Conservation (phyloP, 2,888 invertebrate species). For the Matsumyia berberina region DNA sequence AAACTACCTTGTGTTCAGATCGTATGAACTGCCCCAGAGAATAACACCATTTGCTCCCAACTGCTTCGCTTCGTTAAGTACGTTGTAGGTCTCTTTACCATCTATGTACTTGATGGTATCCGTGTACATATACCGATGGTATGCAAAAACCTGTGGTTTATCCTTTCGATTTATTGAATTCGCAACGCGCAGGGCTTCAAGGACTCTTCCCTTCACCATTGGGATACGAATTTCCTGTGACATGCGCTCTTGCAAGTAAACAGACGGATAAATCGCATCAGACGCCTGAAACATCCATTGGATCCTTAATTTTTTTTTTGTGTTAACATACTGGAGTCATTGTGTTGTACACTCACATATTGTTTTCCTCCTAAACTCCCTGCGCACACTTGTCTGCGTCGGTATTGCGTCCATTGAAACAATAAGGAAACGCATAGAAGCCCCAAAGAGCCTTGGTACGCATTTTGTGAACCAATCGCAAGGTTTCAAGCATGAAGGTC, state of each 20-base stretch:
- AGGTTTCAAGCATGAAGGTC: conserved; percentile 59
- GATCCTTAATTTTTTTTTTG: conserved; percentile 62
- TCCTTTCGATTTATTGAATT: conserved; percentile 26
- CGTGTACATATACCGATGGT: conserved; percentile 65
- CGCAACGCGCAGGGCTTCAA: conserved; percentile 56
- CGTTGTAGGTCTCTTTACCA: conserved; percentile 21
- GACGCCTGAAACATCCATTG: conserved; percentile 69
- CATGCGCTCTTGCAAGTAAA: conserved; percentile 59
- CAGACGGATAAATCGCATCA: conserved; percentile 60
- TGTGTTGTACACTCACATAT: conserved; percentile 61
- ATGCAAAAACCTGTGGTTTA: conserved; percentile 49
- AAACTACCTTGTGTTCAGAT: conserved; percentile 52
- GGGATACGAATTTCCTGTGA: conserved; percentile 37
- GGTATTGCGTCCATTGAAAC: conserved; percentile 47
- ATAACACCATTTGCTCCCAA: conserved; percentile 51
- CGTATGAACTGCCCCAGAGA: conserved; percentile 63
- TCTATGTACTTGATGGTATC: conserved; percentile 53
- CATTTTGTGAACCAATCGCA: conserved; percentile 27
- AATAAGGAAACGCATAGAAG: conserved; percentile 69
- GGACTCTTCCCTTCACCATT: conserved; percentile 53
- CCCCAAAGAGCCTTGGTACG: conserved; percentile 63
- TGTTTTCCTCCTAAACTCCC: conserved; percentile 55
- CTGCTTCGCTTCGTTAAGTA: conserved; percentile 46
- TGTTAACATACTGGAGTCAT: conserved; percentile 22
- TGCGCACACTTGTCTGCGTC: conserved; percentile 46